Evolutionary conservation across 1,140 invertebrate species (phyloP).

Genomic region (Cecropterus lyciades): DNA sequence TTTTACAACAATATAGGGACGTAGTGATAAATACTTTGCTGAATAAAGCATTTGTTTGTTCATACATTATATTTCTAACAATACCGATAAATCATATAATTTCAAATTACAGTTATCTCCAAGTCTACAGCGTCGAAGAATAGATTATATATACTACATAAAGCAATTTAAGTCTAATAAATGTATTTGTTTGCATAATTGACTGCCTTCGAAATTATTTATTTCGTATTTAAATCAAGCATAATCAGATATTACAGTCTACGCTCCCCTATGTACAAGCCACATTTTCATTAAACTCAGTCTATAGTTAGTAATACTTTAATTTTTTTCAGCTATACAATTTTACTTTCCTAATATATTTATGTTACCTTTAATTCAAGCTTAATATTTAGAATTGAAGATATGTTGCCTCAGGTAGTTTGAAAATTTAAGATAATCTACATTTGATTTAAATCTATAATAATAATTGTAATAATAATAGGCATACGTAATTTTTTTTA

Average conservation of each 20-base stretch:
- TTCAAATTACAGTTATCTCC: neutral
- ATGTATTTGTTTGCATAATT: conserved; percentile 5
- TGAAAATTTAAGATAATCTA: neutral
- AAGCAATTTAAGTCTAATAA: conserved; percentile 7
- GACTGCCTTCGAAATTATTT: conserved; percentile 4
- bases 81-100: neutral
- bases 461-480: no score
- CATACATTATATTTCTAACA: neutral
- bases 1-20: neutral
- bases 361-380: conserved; percentile 3
- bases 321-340: conserved; percentile 8
- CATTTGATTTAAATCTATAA: conserved; percentile 3
- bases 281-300: conserved; percentile 37
- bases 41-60: no score
- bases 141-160: neutral
- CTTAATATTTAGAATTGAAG: conserved; percentile 5
- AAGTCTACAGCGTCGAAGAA: neutral
- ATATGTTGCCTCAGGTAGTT: conserved; percentile 6
- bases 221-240: neutral
- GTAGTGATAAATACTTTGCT: no score
- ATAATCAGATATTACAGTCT: neutral
- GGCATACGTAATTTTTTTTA: no score
- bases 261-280: conserved; percentile 31
- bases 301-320: conserved; percentile 40
- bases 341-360: conserved; percentile 12